Conservation (phyloP, 1,140 invertebrate species). For the Leptinotarsa undecemlineata region DNA sequence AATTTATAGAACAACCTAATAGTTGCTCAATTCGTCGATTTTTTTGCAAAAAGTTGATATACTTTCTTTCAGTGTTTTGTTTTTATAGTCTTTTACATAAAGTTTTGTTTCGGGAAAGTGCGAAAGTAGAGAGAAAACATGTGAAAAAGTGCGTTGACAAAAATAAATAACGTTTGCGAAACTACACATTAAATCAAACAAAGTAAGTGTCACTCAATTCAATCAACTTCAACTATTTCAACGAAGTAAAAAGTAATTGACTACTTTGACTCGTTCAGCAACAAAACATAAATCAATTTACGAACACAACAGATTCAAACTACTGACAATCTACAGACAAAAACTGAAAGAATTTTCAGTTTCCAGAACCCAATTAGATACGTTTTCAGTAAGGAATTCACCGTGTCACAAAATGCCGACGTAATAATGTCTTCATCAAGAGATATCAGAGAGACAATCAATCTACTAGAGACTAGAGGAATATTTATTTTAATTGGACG, state of each 20-base stretch:
- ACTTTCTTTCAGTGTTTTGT: too few relatives aligned
- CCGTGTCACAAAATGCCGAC: slow-evolving; percentile 7
- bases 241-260: slow-evolving; percentile 1
- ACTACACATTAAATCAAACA: too few relatives aligned
- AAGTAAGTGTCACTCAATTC: neutral
- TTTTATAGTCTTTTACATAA: too few relatives aligned
- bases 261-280: neutral
- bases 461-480: neutral
- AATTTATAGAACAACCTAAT: too few relatives aligned
- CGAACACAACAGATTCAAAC: neutral
- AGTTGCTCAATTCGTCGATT: too few relatives aligned
- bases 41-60: too few relatives aligned
- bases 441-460: neutral
- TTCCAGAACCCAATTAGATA: slow-evolving; percentile 17
- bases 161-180: too few relatives aligned
- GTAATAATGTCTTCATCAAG: slow-evolving; percentile 15
- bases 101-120: too few relatives aligned
- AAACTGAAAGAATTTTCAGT: neutral
- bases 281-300: slow-evolving; percentile 5
- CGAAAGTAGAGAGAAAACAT: too few relatives aligned
- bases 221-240: neutral
- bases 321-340: neutral
- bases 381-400: slow-evolving; percentile 4
- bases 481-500: neutral
- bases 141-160: too few relatives aligned